Conservation (phyloP, 2,797 vertebrate species). For the Heliangelus exortis region DNA sequence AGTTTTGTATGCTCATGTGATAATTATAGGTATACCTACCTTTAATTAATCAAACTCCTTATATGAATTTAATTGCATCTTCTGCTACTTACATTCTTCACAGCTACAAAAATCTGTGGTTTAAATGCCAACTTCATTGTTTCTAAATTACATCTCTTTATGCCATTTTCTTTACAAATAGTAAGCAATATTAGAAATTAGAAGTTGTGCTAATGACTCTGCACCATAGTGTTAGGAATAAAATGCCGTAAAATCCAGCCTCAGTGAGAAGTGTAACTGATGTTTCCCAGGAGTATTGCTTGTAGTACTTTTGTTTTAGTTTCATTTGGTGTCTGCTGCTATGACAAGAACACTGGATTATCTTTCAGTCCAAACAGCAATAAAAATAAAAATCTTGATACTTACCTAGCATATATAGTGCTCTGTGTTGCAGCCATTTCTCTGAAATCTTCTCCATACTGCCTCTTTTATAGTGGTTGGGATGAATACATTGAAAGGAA, state of each 20-base stretch:
- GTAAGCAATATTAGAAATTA: not conserved
- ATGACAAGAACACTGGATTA: not conserved
- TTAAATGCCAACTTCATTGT: not conserved
- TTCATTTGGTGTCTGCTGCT: not conserved
- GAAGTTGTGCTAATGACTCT: not conserved
- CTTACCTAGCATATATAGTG: not conserved
- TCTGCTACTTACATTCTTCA: not conserved
- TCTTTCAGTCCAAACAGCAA: not conserved
- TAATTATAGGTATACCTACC: not conserved
- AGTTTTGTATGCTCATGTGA: not conserved
- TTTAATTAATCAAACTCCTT: not conserved
- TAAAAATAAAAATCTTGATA: not conserved
- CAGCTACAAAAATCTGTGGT: not conserved
- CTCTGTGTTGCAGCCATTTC: not conserved
- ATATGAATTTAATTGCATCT: not conserved
- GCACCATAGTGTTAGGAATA: not conserved
- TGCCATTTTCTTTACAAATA: not conserved
- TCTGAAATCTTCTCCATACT: not conserved
- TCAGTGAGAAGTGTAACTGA: not conserved
- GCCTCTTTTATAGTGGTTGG: not conserved
- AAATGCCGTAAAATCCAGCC: not conserved
- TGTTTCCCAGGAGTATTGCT: not conserved
- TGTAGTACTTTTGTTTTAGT: not conserved
- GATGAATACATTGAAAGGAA: not conserved
- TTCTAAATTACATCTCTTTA: not conserved